Conservation (phyloP, 2,113 vertebrate genomes). For the Alethe castanea region DNA sequence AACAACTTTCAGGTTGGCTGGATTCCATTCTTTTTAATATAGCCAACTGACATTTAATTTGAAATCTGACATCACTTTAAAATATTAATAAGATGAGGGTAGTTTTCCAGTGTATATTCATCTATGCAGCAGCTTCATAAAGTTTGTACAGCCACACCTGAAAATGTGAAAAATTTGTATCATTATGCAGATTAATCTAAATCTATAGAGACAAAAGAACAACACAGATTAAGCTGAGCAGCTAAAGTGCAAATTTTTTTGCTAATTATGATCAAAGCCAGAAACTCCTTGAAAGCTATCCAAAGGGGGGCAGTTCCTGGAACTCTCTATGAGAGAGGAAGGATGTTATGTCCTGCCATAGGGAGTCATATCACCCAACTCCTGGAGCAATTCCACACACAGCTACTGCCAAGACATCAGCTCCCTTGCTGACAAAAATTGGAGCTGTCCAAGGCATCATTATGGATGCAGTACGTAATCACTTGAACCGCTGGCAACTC, state of each 20-base stretch:
- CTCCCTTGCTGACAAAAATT: background rate
- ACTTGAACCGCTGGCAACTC: background rate
- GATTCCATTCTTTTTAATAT: slow-evolving; percentile 44
- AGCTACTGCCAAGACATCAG: rapidly evolving
- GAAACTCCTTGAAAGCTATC: background rate
- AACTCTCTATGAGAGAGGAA: background rate
- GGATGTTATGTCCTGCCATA: background rate
- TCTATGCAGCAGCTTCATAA: background rate
- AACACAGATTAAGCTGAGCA: background rate
- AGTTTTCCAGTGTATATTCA: background rate
- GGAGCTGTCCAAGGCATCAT: background rate
- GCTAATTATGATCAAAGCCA: background rate
- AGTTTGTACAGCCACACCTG: background rate
- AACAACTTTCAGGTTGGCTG: slow-evolving; percentile 45
- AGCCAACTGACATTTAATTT: slow-evolving; percentile 67
- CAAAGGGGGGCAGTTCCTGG: background rate
- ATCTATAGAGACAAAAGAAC: background rate
- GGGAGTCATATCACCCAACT: background rate
- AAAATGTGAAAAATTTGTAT: background rate
- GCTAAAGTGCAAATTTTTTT: background rate
- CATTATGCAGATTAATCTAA: background rate
- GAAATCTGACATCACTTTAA: slow-evolving; percentile 57
- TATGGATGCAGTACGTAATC: rapidly evolving
- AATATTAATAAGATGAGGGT: slow-evolving; percentile 53
- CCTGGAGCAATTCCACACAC: background rate